Conservation (phyloP, 2,797 vertebrate species). For the Anguilla marmorata region DNA sequence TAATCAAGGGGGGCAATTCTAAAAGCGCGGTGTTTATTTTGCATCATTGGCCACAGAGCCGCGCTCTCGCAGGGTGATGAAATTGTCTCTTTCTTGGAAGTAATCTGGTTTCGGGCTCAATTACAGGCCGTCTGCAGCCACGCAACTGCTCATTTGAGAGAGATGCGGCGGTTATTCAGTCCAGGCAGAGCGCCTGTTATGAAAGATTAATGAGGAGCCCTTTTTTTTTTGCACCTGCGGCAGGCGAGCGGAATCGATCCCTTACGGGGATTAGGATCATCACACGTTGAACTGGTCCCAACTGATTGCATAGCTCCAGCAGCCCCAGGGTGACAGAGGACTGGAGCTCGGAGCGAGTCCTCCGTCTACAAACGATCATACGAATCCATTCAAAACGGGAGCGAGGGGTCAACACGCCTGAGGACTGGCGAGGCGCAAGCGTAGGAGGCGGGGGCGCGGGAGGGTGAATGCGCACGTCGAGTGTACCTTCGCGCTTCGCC, state of each 20-base stretch:
- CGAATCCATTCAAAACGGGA: not conserved
- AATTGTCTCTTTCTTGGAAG: not conserved
- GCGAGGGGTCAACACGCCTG: not conserved
- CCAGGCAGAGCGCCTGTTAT: not conserved
- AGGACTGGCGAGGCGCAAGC: not conserved
- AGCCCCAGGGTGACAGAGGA: not conserved
- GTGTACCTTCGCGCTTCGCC: not conserved
- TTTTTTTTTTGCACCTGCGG: not conserved
- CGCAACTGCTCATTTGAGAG: not conserved
- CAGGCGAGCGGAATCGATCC: not conserved
- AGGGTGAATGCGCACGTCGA: not conserved
- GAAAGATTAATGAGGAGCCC: not conserved
- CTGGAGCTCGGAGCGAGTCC: not conserved
- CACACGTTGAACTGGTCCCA: not conserved
- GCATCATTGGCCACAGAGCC: not conserved
- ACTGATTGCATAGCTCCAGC: not conserved
- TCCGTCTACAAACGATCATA: not conserved
- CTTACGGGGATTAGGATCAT: slow-evolving; percentile 6
- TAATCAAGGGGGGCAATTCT: not conserved
- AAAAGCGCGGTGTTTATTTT: not conserved
- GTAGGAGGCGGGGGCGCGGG: not conserved
- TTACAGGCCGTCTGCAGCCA: not conserved
- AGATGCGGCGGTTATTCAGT: not conserved
- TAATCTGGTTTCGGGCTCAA: not conserved
- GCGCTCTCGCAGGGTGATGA: not conserved